A percentile compares a stretch with the other conserved stretches of the same genome.
These are phyloP conservation scores for Amblyjoppa fuscipennis DNA, from an alignment of 2,888 invertebrate genomes.

Conservation along the genomic window DNA sequence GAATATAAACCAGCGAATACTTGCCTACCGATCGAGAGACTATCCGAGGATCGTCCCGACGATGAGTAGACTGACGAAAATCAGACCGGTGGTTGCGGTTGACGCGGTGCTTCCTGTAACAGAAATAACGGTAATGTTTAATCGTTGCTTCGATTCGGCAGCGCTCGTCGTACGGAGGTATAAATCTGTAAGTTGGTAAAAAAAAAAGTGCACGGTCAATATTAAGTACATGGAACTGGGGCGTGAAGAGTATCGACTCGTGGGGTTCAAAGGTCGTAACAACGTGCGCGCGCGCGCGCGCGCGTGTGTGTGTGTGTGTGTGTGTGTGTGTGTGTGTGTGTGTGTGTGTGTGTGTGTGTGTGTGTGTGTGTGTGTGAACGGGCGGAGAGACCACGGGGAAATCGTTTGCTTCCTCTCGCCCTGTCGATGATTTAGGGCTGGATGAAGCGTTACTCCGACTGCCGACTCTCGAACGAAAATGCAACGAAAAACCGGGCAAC, in stretches of 20 bases:
- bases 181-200: not conserved
- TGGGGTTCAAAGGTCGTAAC: constrained; percentile 47
- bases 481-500: constrained; percentile 14
- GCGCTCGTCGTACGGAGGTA: not conserved
- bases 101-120: constrained; percentile 56
- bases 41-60: constrained; percentile 48
- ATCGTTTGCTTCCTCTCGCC: constrained; percentile 60
- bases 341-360: too few species aligned
- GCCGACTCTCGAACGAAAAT: constrained; percentile 43
- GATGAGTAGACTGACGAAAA: constrained; percentile 40
- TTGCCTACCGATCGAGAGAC: constrained; percentile 44
- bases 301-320: too few species aligned
- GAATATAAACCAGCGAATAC: constrained; percentile 9
- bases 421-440: constrained; percentile 63
- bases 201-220: constrained; percentile 3
- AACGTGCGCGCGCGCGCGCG: not conserved
- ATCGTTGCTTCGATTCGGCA: not conserved
- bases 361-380: not conserved
- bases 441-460: constrained; percentile 51
- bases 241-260: constrained; percentile 21
- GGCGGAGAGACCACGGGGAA: constrained; percentile 30
- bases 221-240: constrained; percentile 28
- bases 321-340: not conserved
- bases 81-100: constrained; percentile 48
- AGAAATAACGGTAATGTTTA: constrained; percentile 31